Evolutionary conservation across 1,140 invertebrate genomes (phyloP).

Genomic region (Caenorhabditis brenneri): DNA sequence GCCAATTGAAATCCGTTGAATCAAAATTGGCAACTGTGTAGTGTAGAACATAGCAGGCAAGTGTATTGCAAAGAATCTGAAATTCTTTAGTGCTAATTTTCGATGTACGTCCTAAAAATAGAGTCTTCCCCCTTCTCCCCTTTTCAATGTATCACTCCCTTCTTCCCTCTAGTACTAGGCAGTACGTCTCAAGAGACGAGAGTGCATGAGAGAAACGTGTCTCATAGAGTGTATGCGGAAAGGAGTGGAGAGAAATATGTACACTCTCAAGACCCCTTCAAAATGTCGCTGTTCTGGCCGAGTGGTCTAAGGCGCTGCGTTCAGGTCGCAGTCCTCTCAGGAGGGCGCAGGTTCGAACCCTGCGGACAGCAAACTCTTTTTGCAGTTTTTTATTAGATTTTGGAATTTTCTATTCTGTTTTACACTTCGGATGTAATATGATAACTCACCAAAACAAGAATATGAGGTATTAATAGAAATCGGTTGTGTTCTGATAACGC

Average conservation of each 20-base stretch:
- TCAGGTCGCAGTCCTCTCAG: conserved; percentile 82
- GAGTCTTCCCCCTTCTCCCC: too few species aligned
- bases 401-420: too few species aligned
- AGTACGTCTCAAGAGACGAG: too few species aligned
- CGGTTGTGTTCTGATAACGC: conserved; percentile 6
- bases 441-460: conserved; percentile 9
- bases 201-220: too few species aligned
- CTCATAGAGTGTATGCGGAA: too few species aligned
- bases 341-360: conserved; percentile 67
- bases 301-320: conserved; percentile 89
- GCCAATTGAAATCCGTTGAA: conserved; percentile 21
- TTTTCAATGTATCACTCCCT: too few species aligned
- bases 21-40: conserved; percentile 10
- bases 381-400: too few species aligned
- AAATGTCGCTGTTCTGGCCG: conserved; percentile 77
- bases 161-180: too few species aligned
- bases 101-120: too few species aligned
- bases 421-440: too few species aligned
- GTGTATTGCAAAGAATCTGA: background rate
- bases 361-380: conserved; percentile 53
- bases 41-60: conserved; percentile 12
- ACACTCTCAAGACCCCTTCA: too few species aligned
- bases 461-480: conserved; percentile 11
- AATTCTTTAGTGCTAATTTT: background rate
- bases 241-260: too few species aligned